A percentile compares a stretch with the other conserved stretches of the same genome.
Evolutionary conservation across 64 coral and sea anemone genomes (phyloP).

Genomic region (Orbicella faveolata): DNA sequence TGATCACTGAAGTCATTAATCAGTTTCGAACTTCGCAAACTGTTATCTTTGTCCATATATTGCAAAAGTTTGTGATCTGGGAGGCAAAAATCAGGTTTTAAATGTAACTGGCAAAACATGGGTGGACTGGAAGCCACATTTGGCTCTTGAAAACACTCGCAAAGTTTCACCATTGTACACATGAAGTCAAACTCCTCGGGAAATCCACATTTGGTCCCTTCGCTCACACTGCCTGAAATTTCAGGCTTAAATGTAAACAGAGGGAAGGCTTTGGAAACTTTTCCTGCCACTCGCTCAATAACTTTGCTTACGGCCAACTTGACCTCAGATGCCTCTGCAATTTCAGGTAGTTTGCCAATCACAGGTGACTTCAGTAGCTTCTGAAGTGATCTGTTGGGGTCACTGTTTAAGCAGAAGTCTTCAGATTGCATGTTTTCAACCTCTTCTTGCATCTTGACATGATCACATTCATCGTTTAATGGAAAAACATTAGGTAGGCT

Average conservation of each 20-base stretch:
- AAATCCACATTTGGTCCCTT: slow-evolving; percentile 34
- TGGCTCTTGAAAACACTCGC: slow-evolving; percentile 22
- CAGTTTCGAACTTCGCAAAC: slow-evolving; percentile 25
- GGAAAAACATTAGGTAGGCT: not conserved
- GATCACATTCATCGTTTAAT: not conserved
- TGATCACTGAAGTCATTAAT: slow-evolving; percentile 11
- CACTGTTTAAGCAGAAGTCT: not conserved
- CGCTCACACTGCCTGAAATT: slow-evolving; percentile 21
- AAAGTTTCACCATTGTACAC: slow-evolving; percentile 11
- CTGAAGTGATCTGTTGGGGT: slow-evolving; percentile 7
- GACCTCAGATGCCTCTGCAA: not conserved
- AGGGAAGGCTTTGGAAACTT: not conserved
- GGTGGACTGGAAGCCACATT: slow-evolving; percentile 12
- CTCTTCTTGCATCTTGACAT: slow-evolving; percentile 15
- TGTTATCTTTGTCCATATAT: slow-evolving; percentile 21
- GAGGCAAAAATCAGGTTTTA: slow-evolving; percentile 26
- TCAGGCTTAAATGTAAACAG: slow-evolving; percentile 23
- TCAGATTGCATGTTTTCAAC: slow-evolving; percentile 13
- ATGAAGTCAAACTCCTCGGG: slow-evolving; percentile 34
- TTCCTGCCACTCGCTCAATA: not conserved
- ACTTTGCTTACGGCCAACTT: not conserved
- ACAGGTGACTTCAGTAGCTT: slow-evolving; percentile 19
- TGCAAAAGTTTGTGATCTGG: not conserved
- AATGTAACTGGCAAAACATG: slow-evolving; percentile 26
- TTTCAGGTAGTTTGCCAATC: slow-evolving; percentile 18